These are phyloP conservation scores for Phylloscopus trochiloides DNA, from an alignment of 2,113 vertebrate genomes.

Conservation along the genomic window DNA sequence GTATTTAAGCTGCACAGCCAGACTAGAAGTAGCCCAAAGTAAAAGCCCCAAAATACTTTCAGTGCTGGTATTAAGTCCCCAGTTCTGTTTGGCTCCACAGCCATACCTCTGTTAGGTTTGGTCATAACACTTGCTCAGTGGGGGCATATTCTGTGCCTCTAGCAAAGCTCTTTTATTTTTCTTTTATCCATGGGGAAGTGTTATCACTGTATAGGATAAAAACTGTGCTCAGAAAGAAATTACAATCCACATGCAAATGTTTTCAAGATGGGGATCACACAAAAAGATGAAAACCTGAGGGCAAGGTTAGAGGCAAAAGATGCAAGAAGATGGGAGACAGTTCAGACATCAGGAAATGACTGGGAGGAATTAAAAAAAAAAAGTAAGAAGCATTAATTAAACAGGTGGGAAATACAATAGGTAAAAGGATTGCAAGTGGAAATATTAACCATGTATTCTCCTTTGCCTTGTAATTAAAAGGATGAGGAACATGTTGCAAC, in stretches of 20 bases:
- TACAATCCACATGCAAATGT: neutral
- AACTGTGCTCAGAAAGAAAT: neutral
- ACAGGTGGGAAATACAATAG: neutral
- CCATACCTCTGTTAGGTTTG: neutral
- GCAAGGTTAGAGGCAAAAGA: neutral
- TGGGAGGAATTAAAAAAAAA: neutral
- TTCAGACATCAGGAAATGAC: neutral
- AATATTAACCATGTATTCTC: neutral
- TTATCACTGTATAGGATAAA: neutral
- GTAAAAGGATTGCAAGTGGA: neutral
- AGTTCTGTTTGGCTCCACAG: neutral
- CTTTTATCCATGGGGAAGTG: neutral
- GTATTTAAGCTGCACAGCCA: neutral
- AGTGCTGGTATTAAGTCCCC: fast-evolving
- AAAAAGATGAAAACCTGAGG: neutral
- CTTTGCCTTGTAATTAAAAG: neutral
- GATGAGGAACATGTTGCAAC: neutral
- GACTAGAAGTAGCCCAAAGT: neutral
- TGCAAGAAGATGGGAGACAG: neutral
- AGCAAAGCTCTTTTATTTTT: neutral
- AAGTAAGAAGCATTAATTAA: neutral
- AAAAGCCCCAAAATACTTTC: neutral
- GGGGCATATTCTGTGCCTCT: neutral
- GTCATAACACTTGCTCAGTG: neutral
- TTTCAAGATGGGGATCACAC: neutral